Evolutionary conservation across 64 coral and sea anemone species (phyloP).

Genomic region (Catalaphyllia jardinei): DNA sequence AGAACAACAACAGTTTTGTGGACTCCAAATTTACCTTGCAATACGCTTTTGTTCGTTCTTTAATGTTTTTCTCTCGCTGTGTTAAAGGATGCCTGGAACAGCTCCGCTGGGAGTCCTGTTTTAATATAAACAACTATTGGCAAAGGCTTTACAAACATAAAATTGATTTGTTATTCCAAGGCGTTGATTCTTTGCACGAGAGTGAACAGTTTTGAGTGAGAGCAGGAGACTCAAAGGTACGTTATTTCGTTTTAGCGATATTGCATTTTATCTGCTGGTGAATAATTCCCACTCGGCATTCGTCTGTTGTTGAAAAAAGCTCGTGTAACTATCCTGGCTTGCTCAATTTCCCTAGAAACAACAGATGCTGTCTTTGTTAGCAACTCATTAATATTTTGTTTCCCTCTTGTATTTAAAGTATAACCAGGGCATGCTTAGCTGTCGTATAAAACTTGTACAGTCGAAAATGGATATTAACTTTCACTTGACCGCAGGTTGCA

Average conservation of each 20-base stretch:
- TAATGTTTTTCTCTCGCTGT: not conserved
- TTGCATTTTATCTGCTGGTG: not conserved
- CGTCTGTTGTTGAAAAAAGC: not conserved
- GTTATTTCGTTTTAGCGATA: not conserved
- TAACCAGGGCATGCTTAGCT: not conserved
- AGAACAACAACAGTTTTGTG: not conserved
- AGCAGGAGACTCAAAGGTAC: not conserved
- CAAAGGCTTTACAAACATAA: not conserved
- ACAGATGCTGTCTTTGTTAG: constrained; percentile 17
- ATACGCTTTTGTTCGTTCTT: not conserved
- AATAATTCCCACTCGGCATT: not conserved
- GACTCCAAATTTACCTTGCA: not conserved
- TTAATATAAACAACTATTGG: not conserved
- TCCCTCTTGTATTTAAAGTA: not conserved
- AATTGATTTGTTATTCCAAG: not conserved
- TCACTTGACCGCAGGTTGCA: not conserved
- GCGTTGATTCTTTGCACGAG: not conserved
- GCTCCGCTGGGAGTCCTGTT: not conserved
- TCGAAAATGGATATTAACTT: not conserved
- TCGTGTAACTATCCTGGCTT: not conserved
- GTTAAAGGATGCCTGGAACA: not conserved
- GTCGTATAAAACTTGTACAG: not conserved
- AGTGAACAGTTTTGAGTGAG: not conserved
- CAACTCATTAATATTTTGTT: constrained; percentile 15
- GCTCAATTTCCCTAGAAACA: not conserved